Evolutionary conservation across 2,113 vertebrate genomes (phyloP), one percentile per base, ranked within the genome.

Genomic region (Gobius niger): DNA sequence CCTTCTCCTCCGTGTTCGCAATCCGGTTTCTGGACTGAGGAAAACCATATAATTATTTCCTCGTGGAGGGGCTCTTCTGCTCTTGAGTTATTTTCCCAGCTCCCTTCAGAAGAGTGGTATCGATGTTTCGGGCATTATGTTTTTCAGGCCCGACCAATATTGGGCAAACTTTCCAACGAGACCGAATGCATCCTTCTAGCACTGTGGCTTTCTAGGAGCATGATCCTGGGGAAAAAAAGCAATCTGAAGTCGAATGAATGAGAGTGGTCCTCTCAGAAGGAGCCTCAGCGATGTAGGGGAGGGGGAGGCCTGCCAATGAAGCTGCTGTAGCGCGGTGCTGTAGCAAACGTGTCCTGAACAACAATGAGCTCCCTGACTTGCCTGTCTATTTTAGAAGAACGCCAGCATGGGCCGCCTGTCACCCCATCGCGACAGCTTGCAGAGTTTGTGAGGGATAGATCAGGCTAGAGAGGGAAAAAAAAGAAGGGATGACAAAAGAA

Each of bases 391-490:
- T 82, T 54, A 64, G 76, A 71, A 56, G 71, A 81, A 77, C 44
- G 57, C 73, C 68, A 10, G 62, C 72, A 68, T 19, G 53, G 75
- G 76, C 68, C 56, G 71, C 72, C 80, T 83, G 83, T 90, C 88
- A 84, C 85, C 82, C 76, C 63, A 16, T 52, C 24, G 66, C 52
- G 73, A 82, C 87, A 88, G 83, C 85, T 87, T 85, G 83, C 78
- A 62, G 77, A 73, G 81, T 81, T 83, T 82, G 74, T 90, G 90
- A 93, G 88, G 67, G 85, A 90, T 85, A 72, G 85, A 87, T 88
- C 74, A 68, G 64, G 52, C 42, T 63, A 44, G 12, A n/a, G 70
- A 44, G 12, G 9, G 67, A 77, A 72, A 81, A 73, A 18, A 34
- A 72, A 77, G 73, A 80, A 73, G 65, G 69, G 69, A 52, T 77